Evolutionary conservation across 1,140 invertebrate genomes (phyloP).

Genomic region (silkworm (Bombyx mori)): ASM3026992v2 NC_085112.1:801001-801500

Average conservation of each 20-base stretch:
- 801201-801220: too few species aligned
- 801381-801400: constrained; percentile 42
- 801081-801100: too few species aligned
- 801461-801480: constrained; percentile 53
- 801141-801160: too few species aligned
- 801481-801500: constrained; percentile 34
- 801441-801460: constrained; percentile 34
- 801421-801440: constrained; percentile 37
- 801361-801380: constrained; percentile 49
- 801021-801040: too few species aligned
- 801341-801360: constrained; percentile 50
- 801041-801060: too few species aligned
- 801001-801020: too few species aligned
- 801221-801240: too few species aligned
- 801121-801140: background rate
- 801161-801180: too few species aligned
- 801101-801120: background rate
- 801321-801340: constrained; percentile 62
- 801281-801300: background rate
- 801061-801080: too few species aligned
- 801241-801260: background rate
- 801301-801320: constrained; percentile 20
- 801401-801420: constrained; percentile 59
- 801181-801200: too few species aligned
- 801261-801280: background rate